Percentiles rank a stretch among this genome's conserved stretches.
These are phyloP conservation scores for Julus scanicus DNA, from an alignment of 2,888 invertebrate species.

Conservation along the genomic window DNA sequence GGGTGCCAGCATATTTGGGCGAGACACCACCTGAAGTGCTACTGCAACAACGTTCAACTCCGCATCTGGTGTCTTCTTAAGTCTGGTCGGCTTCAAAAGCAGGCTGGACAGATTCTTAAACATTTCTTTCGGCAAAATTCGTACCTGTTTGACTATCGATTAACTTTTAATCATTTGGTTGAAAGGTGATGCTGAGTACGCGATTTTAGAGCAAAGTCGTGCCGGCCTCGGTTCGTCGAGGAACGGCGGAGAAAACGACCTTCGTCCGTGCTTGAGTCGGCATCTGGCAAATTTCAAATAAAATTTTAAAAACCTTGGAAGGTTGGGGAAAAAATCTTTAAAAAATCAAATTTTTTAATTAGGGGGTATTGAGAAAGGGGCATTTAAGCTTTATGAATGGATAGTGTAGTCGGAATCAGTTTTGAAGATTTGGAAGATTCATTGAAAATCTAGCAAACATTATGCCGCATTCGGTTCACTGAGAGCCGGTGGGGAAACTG, in stretches of 20 bases:
- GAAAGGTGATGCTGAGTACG: neutral
- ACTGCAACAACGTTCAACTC: neutral
- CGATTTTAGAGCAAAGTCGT: neutral
- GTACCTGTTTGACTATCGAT: no score
- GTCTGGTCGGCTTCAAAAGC: neutral
- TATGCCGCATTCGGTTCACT: no score
- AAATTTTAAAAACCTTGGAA: no score
- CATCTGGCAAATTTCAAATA: neutral
- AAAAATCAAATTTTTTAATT: no score
- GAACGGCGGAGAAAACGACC: neutral
- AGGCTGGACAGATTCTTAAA: neutral
- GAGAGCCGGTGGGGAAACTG: no score
- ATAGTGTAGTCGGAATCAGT: no score
- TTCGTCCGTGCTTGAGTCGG: neutral
- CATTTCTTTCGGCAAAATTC: neutral
- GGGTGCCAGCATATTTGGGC: neutral
- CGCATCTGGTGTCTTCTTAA: neutral
- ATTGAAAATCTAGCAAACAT: no score
- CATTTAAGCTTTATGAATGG: no score
- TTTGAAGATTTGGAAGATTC: no score
- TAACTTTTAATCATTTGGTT: neutral
- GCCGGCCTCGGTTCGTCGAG: neutral
- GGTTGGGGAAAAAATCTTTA: no score
- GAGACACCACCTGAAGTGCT: slow-evolving; percentile 7
- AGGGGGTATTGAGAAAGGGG: no score